Evolutionary conservation across 1,140 invertebrate species (phyloP), one percentile per base, ranked within the genome.

Genomic region (Palaemon carinicauda): DNA sequence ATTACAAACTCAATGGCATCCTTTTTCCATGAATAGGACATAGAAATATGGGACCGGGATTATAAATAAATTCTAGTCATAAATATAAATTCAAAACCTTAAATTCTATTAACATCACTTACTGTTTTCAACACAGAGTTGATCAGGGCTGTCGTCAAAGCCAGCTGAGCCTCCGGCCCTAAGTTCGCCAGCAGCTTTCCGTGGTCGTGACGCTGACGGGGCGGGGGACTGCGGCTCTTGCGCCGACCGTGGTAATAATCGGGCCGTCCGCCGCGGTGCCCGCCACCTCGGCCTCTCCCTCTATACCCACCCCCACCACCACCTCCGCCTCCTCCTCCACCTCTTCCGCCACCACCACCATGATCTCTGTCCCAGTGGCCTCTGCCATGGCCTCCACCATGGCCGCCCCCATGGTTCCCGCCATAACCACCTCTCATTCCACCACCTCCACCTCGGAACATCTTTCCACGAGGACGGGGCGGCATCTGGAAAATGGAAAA

Each of bases 141-240:
- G 27, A 86, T 80, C 33, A 86, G 65, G 29, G 84, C 84, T 65
- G 75, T 86, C 2, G 84, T 86, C 7, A 86, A 51, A n/a, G 84
- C 84, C 7, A 86, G 51, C 65, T 86, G 84, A 10, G 84, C 84
- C 29, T 86, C 84, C 50, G 84, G 84, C 24, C 84, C 84, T 50
- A 86, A 60, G 41, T 77, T 80, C 19, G 84, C 84, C 51, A 86
- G 21, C 10, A 86, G 65, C 60, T 86, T 86, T 65, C 80, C 84
- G 7, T 77, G 84, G 54, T 86, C 84, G 27, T 56, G 24, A 9
- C 80, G 84, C n/a, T 78, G 19, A 7, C n/a, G 65, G 19, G 65
- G 65, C 9, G n/a, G 51, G 0, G 77, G 65, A 29, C 78, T 60
- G 1, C 77, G 77, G 24, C 77, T 80, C 10, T 78, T 41, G 7